Evolutionary conservation across 1,140 invertebrate species (phyloP).

Genomic region (Meloidogyne chitwoodi): DNA sequence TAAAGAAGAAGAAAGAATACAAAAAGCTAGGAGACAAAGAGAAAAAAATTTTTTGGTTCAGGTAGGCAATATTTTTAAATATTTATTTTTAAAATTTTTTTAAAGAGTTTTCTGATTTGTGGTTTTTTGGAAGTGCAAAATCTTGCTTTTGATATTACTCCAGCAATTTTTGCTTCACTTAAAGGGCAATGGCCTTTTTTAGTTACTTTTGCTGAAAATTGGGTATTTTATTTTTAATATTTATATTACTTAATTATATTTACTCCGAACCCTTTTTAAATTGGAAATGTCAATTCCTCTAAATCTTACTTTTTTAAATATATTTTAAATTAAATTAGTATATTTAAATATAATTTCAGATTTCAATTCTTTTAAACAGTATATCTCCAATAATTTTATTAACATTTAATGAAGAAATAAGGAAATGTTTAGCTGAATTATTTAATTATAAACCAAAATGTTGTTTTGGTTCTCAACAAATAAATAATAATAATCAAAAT

Average conservation of each 20-base stretch:
- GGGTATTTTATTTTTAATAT: no score
- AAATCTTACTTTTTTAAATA: no score
- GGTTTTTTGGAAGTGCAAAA: conserved; percentile 11
- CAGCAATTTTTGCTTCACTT: neutral
- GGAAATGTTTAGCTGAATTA: neutral
- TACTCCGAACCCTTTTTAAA: no score
- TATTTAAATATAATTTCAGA: neutral
- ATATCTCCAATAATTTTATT: conserved; percentile 19
- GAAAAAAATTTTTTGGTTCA: conserved; percentile 12
- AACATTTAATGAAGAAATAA: neutral
- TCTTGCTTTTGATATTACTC: neutral
- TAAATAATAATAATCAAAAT: neutral
- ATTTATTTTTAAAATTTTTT: neutral
- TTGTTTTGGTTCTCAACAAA: neutral
- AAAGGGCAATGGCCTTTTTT: conserved; percentile 11
- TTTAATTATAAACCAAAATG: neutral
- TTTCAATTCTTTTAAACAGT: conserved; percentile 19
- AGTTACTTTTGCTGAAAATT: conserved; percentile 16
- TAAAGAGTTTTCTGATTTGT: conserved; percentile 6
- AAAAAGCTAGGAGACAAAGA: neutral
- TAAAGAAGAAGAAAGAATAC: conserved; percentile 1
- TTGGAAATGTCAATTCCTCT: no score
- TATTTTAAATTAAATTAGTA: no score
- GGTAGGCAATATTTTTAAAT: neutral
- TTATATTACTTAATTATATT: no score